phyloP scores from a whole-genome alignment of 2,797 vertebrate species.

The Zenarchopterus dispar region DNA sequence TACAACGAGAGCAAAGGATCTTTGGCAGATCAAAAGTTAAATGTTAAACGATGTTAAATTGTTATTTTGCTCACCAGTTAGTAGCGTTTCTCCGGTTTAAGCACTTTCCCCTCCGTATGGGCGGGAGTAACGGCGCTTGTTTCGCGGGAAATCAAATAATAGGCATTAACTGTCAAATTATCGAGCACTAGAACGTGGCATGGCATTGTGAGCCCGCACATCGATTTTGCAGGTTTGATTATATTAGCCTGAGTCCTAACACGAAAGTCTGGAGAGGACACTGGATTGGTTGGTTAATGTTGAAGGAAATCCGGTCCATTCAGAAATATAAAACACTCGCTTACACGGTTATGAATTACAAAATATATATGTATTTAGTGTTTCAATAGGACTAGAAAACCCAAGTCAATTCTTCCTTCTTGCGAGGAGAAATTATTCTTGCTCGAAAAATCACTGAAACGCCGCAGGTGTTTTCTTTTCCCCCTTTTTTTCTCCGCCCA shows the following conservation, averaged over 20 bases:
- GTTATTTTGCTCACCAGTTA: constrained; percentile 28
- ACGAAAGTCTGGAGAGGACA: neutral
- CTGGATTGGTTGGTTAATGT: constrained; percentile 53
- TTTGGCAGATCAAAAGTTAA: fast-evolving
- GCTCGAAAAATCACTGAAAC: neutral
- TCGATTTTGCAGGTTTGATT: constrained; percentile 41
- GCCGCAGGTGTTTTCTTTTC: constrained; percentile 17
- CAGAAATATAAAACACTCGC: constrained; percentile 36
- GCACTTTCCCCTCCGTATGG: neutral
- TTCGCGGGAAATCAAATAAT: constrained; percentile 77
- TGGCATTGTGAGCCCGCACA: fast-evolving
- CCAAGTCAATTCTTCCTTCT: neutral
- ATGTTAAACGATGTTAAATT: fast-evolving
- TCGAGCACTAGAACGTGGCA: neutral
- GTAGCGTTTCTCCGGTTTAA: fast-evolving
- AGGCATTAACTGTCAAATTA: constrained; percentile 65
- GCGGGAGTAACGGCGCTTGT: constrained; percentile 30
- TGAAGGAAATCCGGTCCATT: constrained; percentile 69
- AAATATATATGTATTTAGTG: neutral
- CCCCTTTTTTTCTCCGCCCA: constrained; percentile 66
- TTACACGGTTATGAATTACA: neutral
- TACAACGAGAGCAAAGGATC: no score
- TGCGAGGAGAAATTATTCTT: neutral
- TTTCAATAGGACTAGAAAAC: neutral
- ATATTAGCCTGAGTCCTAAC: constrained; percentile 21